Base-by-base conservation (phyloP, 2,113 vertebrate genomes). In the Bostrychus sinensis region DNA sequence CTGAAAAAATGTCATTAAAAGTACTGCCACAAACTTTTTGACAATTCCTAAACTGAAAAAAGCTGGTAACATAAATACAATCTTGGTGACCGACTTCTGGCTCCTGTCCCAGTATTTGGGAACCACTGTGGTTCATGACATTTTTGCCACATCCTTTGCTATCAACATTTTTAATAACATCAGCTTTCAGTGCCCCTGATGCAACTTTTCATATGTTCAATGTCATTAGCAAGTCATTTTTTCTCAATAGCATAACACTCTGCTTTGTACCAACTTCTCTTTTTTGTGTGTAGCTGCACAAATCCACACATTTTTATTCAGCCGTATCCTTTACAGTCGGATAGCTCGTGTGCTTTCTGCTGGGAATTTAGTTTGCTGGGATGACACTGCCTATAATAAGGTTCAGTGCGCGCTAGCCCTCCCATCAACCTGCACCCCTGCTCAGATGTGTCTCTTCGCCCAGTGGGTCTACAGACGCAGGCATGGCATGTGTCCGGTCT, bases 381-480 rank as follows among this genome's bases (percentile, higher is more conserved):
- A 82, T 82, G 69, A 58, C 85, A 88, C 69, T 71, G 75, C 74
- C 62, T 65, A 57, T 81, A 76, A 78, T 84, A 84, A 81, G 78
- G 82, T 86, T 83, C 82, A 88, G 75, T 3, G 41, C 51, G 56
- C 80, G 68, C 62, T 61, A 48, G 34, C 78, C 77, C 56, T 72
- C 53, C 64, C 67, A 84, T 90, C 78, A 83, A 78, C 58, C 46
- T 75, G 81, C 67, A 32, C 77, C 62, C 57, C 72, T 37, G 70
- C 72, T 72, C 22, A 74, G 65, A 62, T 59, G 41, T 66, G 70
- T 70, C 62, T 84, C 79, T 48, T 83, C 67, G 63, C 81, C 72
- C 72, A 73, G 58, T 60, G 68, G 75, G 66, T 72, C 82, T 63
- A 72, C 43, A 62, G 77, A 84, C 70, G 82, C 67, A 63, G 70